phyloP scores from a whole-genome alignment of 2,797 vertebrate genomes.

The Holocentrus rufus region DNA sequence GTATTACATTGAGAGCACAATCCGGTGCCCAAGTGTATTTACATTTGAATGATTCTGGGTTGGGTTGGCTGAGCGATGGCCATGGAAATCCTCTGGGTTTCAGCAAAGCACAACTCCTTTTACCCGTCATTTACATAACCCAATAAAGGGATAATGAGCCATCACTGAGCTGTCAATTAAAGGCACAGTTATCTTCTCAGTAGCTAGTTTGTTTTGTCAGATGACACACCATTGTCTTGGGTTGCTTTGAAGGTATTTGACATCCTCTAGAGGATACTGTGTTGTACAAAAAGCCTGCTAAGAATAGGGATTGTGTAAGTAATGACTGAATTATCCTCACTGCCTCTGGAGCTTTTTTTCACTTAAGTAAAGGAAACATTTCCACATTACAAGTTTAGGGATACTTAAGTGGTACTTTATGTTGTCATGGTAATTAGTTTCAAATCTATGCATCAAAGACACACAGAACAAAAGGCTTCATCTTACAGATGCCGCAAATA shows the following conservation, averaged over 20 bases:
- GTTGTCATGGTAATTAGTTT: neutral
- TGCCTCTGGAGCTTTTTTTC: conserved; percentile 37
- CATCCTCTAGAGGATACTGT: conserved; percentile 37
- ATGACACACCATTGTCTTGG: conserved; percentile 23
- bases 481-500: neutral
- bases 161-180: conserved; percentile 68
- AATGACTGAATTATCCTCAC: conserved; percentile 26
- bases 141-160: conserved; percentile 72
- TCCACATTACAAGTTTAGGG: neutral
- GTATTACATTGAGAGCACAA: conserved; percentile 13
- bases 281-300: conserved; percentile 37
- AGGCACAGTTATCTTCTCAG: conserved; percentile 50
- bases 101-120: conserved; percentile 28
- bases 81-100: conserved; percentile 35
- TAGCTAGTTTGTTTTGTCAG: conserved; percentile 56
- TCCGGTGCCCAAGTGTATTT: conserved; percentile 34
- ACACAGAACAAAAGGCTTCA: neutral
- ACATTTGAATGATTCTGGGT: conserved; percentile 58
- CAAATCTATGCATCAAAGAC: too few species aligned
- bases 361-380: conserved; percentile 27
- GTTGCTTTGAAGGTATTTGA: conserved; percentile 34
- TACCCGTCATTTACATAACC: conserved; percentile 54
- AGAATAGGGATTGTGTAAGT: conserved; percentile 59
- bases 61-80: conserved; percentile 39
- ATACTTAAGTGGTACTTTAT: conserved; percentile 2